Base-by-base conservation (phyloP, 2,888 invertebrate species). In the Anodontia alba region DNA sequence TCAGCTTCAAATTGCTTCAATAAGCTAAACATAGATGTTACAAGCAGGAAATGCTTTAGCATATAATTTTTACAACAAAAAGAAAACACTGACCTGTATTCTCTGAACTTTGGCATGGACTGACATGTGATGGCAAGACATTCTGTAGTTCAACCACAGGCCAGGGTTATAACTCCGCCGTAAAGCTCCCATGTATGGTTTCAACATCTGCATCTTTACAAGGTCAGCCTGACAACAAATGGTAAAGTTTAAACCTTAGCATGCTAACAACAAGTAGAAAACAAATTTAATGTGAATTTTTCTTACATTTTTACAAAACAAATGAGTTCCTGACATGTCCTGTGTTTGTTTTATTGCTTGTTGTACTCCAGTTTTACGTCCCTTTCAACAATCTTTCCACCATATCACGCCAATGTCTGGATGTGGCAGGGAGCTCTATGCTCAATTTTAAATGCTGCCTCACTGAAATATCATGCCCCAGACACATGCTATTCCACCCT, bases 141-240 rank as follows among this genome's bases (percentile, higher is more conserved):
- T 96, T 57, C 97, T 95, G 84, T 96, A 95, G 89, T 97, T 97
- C 84, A 97, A 89, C 96, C 97, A 97, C 57, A 97, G 91, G 0
- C 96, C 97, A 0, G 97, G 97, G 76, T 96, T 96, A 92, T 97
- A 97, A 0, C 96, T 96, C 54, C 98, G 95, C 57, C 97, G 94
- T 33, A 98, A 93, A 90, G 97, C 97, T 0, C 97, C 97, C 91
- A 97, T 97, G 94, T 97, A 97, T 0, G 98, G 97, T 93, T 97
- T 97, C 0, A 97, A 96, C 97, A 98, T 97, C 89, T 97, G 97
- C 97, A 98, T 97, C 93, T 97, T 97, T 71, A 96, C 96, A 87
- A 98, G 96, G 92, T 97, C 97, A 76, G 97, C 96, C 95, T 97
- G 78, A 95, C 87, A 78, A 29, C 69, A 75, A 12, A 73, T 69